Percentiles rank a stretch among this genome's conserved stretches.
Evolutionary conservation across 2,797 vertebrate species (phyloP).

Genomic region (Glyptemys insculpta): DNA sequence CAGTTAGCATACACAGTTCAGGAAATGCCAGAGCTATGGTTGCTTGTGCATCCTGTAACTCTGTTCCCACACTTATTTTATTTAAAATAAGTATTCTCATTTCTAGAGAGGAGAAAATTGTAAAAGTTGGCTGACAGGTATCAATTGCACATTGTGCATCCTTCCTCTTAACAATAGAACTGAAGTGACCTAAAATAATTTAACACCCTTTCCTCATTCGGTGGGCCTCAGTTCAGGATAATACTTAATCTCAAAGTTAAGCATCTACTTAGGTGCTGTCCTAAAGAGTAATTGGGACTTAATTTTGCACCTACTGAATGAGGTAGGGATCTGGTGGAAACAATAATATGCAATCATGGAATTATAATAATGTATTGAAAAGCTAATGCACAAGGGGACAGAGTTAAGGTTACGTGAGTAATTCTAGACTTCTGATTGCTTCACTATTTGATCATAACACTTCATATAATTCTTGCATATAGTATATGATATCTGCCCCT

Average conservation of each 20-base stretch:
- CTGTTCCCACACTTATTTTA: not conserved
- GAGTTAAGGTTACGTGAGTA: not conserved
- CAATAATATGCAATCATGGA: not conserved
- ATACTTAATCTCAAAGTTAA: not conserved
- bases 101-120: not conserved
- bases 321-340: not conserved
- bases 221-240: not conserved
- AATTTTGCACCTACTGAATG: not conserved
- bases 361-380: not conserved
- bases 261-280: rapidly evolving
- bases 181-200: not conserved
- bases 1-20: not conserved
- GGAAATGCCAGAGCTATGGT: too few species aligned
- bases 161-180: conserved; percentile 20
- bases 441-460: not conserved
- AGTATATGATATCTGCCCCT: not conserved
- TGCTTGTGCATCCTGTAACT: not conserved
- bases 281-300: not conserved
- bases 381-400: not conserved
- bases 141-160: rapidly evolving
- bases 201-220: not conserved
- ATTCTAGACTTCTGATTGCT: not conserved
- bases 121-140: not conserved
- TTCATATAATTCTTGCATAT: rapidly evolving
- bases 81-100: not conserved